phyloP scores from a whole-genome alignment of 1,140 invertebrate species.

The Hyposmocoma kahamanoa region DNA sequence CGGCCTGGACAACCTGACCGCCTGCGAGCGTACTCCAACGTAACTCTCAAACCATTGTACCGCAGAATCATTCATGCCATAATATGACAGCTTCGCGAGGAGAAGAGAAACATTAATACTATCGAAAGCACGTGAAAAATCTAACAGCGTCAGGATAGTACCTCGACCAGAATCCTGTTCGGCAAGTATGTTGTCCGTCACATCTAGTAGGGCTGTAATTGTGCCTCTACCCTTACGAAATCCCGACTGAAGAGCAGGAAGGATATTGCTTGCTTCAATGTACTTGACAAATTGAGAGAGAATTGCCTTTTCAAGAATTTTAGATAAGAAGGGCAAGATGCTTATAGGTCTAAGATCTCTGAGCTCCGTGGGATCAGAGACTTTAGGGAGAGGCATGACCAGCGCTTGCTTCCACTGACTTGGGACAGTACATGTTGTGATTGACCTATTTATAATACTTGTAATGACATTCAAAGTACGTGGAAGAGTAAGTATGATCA shows the following conservation, averaged over 20 bases:
- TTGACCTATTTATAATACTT: neutral
- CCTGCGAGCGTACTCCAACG: too few relatives aligned
- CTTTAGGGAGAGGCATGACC: neutral
- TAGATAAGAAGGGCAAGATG: neutral
- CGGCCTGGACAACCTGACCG: too few relatives aligned
- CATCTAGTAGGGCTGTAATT: neutral
- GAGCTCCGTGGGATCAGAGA: neutral
- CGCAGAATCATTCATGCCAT: too few relatives aligned
- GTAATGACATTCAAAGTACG: neutral
- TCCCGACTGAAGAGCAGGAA: neutral
- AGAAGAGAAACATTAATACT: too few relatives aligned
- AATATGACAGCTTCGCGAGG: too few relatives aligned
- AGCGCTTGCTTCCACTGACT: neutral
- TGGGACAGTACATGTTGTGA: neutral
- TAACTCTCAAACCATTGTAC: too few relatives aligned
- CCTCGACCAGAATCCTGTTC: neutral
- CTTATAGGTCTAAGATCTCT: neutral
- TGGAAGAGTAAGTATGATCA: neutral
- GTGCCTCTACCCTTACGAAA: neutral
- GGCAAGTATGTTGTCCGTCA: neutral
- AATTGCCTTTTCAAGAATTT: neutral
- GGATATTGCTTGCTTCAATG: neutral
- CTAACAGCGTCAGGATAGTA: neutral
- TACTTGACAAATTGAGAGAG: neutral
- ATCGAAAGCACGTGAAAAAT: neutral